These are phyloP conservation scores for Syngnathus acus DNA, from an alignment of 2,797 vertebrate species.

Conservation along the genomic window DNA sequence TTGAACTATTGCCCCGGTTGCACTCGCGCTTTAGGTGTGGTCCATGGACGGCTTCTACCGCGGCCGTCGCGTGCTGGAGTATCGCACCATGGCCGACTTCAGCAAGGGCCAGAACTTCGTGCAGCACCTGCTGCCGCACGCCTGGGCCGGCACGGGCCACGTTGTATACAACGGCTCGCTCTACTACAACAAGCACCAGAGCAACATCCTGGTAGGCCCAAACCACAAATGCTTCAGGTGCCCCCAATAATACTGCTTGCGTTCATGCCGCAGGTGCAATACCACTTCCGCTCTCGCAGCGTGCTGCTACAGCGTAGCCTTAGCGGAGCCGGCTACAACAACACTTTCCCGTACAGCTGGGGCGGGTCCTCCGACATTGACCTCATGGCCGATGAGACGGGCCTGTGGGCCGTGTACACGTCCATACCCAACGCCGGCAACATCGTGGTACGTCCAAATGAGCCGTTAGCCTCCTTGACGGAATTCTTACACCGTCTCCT, in stretches of 20 bases:
- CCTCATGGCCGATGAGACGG: slow-evolving; percentile 94
- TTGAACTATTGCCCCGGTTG: neutral
- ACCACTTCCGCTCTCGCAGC: slow-evolving; percentile 82
- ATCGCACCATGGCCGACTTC: slow-evolving; percentile 86
- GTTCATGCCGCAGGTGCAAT: slow-evolving; percentile 71
- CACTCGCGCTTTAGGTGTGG: slow-evolving; percentile 76
- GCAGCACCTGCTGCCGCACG: slow-evolving; percentile 86
- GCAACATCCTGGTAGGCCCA: slow-evolving; percentile 72
- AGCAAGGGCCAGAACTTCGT: slow-evolving; percentile 89
- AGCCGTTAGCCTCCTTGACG: neutral
- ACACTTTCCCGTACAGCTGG: slow-evolving; percentile 97
- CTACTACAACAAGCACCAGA: slow-evolving; percentile 92
- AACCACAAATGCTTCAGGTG: neutral
- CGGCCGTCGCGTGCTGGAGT: slow-evolving; percentile 86
- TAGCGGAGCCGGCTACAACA: slow-evolving; percentile 92
- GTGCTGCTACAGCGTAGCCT: slow-evolving; percentile 85
- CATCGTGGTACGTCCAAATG: slow-evolving; percentile 67
- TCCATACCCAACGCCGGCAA: slow-evolving; percentile 92
- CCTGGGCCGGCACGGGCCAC: slow-evolving; percentile 88
- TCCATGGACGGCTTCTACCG: slow-evolving; percentile 95
- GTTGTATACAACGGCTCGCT: slow-evolving; percentile 88
- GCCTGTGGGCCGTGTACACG: slow-evolving; percentile 91
- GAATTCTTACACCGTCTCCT: neutral
- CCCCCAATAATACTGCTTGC: neutral
- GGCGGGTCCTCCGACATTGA: slow-evolving; percentile 96